phyloP scores from a whole-genome alignment of 30 jellyfish, hydroid and myxozoan species.

The Turritopsis dohrnii region DNA sequence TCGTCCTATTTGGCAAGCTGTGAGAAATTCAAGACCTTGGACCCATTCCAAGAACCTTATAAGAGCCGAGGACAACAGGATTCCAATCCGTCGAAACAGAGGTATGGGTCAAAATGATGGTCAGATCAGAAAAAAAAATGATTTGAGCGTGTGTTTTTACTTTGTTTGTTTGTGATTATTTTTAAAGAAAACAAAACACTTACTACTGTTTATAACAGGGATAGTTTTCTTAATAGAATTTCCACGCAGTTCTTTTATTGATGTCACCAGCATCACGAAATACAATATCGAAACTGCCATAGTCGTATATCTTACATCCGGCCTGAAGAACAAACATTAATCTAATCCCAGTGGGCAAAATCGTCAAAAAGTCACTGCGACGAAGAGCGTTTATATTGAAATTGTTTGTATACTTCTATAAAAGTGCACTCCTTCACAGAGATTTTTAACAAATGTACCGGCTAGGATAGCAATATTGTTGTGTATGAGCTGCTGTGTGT shows the following conservation, averaged over 20 bases:
- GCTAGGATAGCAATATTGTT: no score
- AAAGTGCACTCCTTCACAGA: no score
- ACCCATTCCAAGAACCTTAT: no score
- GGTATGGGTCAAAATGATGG: no score
- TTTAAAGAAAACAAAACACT: neutral
- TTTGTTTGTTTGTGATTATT: no score
- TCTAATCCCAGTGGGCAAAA: neutral
- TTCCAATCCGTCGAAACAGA: no score
- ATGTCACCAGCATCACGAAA: neutral
- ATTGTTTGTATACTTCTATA: neutral
- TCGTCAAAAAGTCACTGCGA: neutral
- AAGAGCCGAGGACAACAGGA: no score
- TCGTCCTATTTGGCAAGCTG: no score
- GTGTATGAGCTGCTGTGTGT: no score
- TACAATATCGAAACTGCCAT: neutral
- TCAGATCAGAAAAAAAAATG: neutral
- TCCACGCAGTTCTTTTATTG: neutral
- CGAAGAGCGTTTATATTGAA: neutral
- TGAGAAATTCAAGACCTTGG: no score
- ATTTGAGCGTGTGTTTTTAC: no score
- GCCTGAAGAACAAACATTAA: neutral
- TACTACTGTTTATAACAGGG: neutral
- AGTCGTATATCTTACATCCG: neutral
- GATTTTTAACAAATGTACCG: no score
- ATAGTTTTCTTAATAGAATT: neutral